A percentile compares a stretch with the other conserved stretches of the same genome.
Conservation (phyloP, 1,140 invertebrate genomes). For the Drosophila pandora region DNA sequence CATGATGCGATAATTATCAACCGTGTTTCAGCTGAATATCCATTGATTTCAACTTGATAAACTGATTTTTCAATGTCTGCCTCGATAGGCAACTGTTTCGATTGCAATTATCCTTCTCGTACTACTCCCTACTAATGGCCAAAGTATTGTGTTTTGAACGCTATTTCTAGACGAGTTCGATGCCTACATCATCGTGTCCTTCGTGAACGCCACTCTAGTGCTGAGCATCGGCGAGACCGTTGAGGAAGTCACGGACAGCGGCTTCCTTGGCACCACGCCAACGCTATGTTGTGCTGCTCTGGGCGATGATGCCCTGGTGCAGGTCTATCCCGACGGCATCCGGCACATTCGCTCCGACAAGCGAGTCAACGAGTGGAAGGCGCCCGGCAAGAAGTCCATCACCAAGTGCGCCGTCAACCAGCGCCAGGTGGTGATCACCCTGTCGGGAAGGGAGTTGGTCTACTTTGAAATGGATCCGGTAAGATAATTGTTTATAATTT, state of each 20-base stretch:
- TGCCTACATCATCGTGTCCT: constrained; percentile 99
- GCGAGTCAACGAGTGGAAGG: constrained; percentile 99
- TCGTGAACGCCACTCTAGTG: constrained; percentile 99
- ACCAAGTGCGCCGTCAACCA: constrained; percentile 99
- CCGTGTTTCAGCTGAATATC: constrained; percentile 84
- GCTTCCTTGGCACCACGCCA: constrained; percentile 98
- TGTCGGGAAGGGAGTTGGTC: constrained; percentile 98
- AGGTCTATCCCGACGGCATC: constrained; percentile 99
- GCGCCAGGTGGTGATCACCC: constrained; percentile 98
- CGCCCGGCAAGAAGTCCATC: constrained; percentile 98
- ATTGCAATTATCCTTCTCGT: background rate
- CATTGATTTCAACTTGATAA: constrained; percentile 82
- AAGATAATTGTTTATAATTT: constrained; percentile 84
- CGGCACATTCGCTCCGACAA: constrained; percentile 98
- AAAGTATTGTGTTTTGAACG: constrained; percentile 24
- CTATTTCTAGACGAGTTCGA: constrained; percentile 88
- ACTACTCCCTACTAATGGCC: constrained; percentile 8
- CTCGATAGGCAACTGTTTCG: constrained; percentile 12
- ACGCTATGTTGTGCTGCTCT: constrained; percentile 98
- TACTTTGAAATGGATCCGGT: constrained; percentile 99
- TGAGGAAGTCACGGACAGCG: constrained; percentile 99
- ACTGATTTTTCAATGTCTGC: constrained; percentile 74
- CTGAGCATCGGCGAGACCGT: constrained; percentile 99
- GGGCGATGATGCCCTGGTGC: constrained; percentile 98
- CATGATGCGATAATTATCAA: constrained; percentile 82